Base-by-base conservation (phyloP, 2,797 vertebrate genomes). In the Pampus argenteus region DNA sequence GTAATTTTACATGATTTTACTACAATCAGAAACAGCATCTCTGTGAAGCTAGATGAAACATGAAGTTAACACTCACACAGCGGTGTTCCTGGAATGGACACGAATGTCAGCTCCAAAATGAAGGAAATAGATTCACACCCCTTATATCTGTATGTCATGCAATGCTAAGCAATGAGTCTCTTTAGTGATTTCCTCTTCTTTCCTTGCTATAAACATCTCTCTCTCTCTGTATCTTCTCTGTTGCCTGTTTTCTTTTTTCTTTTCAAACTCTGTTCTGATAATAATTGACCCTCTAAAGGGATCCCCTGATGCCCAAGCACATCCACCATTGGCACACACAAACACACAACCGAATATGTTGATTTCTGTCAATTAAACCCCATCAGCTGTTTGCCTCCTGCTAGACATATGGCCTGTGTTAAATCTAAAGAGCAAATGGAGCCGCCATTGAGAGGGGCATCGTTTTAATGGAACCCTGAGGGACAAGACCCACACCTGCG, bases 361-460 rank as follows among this genome's bases (percentile, higher is more conserved):
- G 94, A 95, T 95, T 94, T 94, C 82, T 92, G 86, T 95, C 94
- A 95, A 95, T 95, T 95, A 95, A 93, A 94, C 86, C 86, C 89
- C 78, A 86, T 95, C 94, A 95, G 94, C 94, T 95, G 95, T 93
- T 95, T 91, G 92, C 91, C 91, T 94, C 92, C 93, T 95, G 94
- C 86, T 89, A 92, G 92, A 93, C 95, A 95, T 95, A 95, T 95
- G 95, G 94, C 92, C 86, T 66, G 70, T 89, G 93, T 94, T 95
- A 92, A 92, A 94, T 91, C 90, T 92, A 93, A 92, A 93, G 93
- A 93, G 89, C 89, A 92, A 91, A 88, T 84, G 87, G 89, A 90
- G 90, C 88, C 47, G 82, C 87, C 79, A 87, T 84, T 79, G 89
- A 87, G 86, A 76, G 91, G 91, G 91, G 90, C 89, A 91, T 86